Conservation (phyloP, 2,797 vertebrate species). For the Pristis pectinata region DNA sequence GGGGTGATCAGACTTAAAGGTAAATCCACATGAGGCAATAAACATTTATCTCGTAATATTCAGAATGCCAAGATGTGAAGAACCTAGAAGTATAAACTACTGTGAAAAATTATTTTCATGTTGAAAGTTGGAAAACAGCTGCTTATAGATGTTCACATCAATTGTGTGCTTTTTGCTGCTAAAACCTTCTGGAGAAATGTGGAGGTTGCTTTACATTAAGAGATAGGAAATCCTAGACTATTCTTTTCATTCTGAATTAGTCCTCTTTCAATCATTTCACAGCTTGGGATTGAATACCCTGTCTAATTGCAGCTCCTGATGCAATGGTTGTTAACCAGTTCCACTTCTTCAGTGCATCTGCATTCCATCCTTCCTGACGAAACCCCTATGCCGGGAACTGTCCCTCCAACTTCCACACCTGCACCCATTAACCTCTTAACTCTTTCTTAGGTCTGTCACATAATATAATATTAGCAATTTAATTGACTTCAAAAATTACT, state of each 20-base stretch:
- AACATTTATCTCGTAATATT: neutral
- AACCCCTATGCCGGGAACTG: neutral
- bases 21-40: neutral
- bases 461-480: neutral
- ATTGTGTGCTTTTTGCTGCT: neutral
- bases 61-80: neutral
- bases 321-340: neutral
- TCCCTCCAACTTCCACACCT: neutral
- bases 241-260: too few relatives aligned
- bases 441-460: neutral
- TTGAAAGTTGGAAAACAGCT: neutral
- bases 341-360: neutral
- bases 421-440: neutral
- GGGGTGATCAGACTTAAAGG: neutral
- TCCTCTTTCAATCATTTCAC: neutral
- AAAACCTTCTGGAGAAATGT: neutral
- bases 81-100: neutral
- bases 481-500: neutral
- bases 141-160: neutral
- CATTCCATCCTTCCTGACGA: neutral
- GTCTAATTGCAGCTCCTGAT: neutral
- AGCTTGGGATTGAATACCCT: neutral
- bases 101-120: neutral
- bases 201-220: neutral
- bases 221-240: neutral